These are phyloP conservation scores for Arctia plantaginis DNA, from an alignment of 2,888 invertebrate species.

Conservation along the genomic window DNA sequence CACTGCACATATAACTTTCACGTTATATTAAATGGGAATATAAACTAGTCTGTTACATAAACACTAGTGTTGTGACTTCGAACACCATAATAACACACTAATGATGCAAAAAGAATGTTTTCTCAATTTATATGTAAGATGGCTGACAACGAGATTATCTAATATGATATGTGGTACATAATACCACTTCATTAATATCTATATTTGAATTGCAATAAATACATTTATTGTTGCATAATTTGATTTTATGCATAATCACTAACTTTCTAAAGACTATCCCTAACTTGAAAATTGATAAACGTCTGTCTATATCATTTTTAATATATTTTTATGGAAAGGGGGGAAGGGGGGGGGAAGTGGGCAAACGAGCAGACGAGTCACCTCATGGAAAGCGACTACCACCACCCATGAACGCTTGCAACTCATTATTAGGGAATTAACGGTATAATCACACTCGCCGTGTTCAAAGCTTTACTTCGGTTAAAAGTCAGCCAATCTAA, in stretches of 20 bases:
- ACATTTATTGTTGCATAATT: background rate
- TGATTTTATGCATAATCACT: background rate
- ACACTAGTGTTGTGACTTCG: background rate
- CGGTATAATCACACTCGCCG: too few species aligned
- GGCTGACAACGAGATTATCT: background rate
- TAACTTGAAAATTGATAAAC: too few species aligned
- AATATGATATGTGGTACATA: conserved; percentile 1
- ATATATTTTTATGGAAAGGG: too few species aligned
- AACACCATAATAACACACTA: conserved; percentile 11
- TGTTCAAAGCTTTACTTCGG: too few species aligned
- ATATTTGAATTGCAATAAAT: background rate
- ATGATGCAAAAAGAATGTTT: conserved; percentile 11
- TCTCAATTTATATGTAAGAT: conserved; percentile 4
- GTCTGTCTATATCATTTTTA: too few species aligned
- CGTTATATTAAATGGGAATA: conserved; percentile 1
- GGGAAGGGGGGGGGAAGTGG: too few species aligned
- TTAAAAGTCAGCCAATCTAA: too few species aligned
- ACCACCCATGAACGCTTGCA: too few species aligned
- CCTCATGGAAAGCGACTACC: too few species aligned
- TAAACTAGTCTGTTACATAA: conserved; percentile 12
- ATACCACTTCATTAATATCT: conserved; percentile 10
- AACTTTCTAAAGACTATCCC: background rate
- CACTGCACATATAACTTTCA: background rate
- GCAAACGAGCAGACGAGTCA: too few species aligned
- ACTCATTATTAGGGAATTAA: too few species aligned